Evolutionary conservation across 37 sponge, comb jelly and placozoan genomes (phyloP), one percentile per base, ranked within the genome.

Genomic region (Spongia lamella): DNA sequence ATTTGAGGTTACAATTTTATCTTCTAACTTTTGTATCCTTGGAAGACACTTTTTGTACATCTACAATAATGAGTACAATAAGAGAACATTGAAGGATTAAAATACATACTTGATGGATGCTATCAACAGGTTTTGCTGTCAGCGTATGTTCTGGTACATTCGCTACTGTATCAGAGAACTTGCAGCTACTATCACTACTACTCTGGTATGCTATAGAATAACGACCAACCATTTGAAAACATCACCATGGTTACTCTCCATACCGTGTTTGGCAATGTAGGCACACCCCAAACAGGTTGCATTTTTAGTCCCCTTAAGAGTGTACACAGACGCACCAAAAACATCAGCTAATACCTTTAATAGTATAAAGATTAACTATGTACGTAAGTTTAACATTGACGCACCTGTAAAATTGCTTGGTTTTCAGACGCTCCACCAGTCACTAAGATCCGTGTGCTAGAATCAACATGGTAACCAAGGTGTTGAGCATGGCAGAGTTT

Each of bases 271-370:
- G 30, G 97, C 94, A 32, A 73, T 82, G 69, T 90, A 90, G 49
- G 97, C 97, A 26, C 76, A 90, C 20, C 97, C 97, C 21, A 96
- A 79, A 75, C 93, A 83, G 4, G 93, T 88, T n/a, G 97, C 93
- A 61, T 93, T 93, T 68, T 83, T 72, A 1, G 90, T 89, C 40
- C 61, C 85, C 21, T 38, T 67, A 21, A 82, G 66, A 11, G 83
- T 76, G 76, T 77, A 96, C 26, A 93, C 94, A 51, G 73, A 56
- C 31, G 79, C 75, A 70, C 93, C 90, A 73, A 96, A 96, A n/a
- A 96, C 78, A 76, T 96, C 78, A 26, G 94, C 83, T 25, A 96
- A 60, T 2, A 95, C 75, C 93, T 92, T 47, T 17, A 66, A n/a
- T n/a, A n/a, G n/a, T n/a, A n/a, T n/a, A n/a, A n/a, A n/a, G 9